Conservation (phyloP, 2,888 invertebrate genomes). For the Epirrhoe alternata region DNA sequence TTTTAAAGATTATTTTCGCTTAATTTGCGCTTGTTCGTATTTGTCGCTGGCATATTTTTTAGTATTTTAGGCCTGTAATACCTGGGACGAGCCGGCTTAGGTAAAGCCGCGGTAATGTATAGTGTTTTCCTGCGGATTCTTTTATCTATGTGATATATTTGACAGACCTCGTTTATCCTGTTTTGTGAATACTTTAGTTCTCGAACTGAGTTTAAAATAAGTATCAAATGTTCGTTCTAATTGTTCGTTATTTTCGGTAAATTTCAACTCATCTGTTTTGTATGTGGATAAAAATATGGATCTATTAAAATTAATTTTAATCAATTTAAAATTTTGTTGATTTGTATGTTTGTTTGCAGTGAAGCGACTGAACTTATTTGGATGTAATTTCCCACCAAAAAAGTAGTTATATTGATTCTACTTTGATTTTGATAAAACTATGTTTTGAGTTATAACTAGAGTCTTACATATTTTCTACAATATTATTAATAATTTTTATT, state of each 20-base stretch:
- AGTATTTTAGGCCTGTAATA: conserved; percentile 31
- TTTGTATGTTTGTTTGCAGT: too few species aligned
- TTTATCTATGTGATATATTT: conserved; percentile 32
- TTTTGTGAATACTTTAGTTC: conserved; percentile 11
- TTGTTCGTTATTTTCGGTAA: neutral
- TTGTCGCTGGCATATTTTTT: conserved; percentile 25
- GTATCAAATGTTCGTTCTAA: neutral
- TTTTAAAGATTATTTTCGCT: conserved; percentile 32
- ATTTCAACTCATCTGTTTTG: too few species aligned
- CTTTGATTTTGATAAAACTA: too few species aligned
- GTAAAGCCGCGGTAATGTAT: conserved; percentile 30
- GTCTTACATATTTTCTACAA: too few species aligned
- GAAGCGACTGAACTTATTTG: too few species aligned
- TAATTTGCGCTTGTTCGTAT: conserved; percentile 27
- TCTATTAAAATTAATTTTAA: too few species aligned
- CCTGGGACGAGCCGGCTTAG: conserved; percentile 25
- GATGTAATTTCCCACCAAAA: too few species aligned
- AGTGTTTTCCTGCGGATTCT: conserved; percentile 16
- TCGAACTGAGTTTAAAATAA: neutral
- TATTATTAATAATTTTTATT: too few species aligned
- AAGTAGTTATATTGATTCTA: too few species aligned
- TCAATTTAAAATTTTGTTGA: too few species aligned
- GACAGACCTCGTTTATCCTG: conserved; percentile 16
- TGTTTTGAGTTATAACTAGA: too few species aligned
- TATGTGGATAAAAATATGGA: too few species aligned